Evolutionary conservation across 2,113 vertebrate species (phyloP).

Genomic region (Orientallactaga bullata): DNA sequence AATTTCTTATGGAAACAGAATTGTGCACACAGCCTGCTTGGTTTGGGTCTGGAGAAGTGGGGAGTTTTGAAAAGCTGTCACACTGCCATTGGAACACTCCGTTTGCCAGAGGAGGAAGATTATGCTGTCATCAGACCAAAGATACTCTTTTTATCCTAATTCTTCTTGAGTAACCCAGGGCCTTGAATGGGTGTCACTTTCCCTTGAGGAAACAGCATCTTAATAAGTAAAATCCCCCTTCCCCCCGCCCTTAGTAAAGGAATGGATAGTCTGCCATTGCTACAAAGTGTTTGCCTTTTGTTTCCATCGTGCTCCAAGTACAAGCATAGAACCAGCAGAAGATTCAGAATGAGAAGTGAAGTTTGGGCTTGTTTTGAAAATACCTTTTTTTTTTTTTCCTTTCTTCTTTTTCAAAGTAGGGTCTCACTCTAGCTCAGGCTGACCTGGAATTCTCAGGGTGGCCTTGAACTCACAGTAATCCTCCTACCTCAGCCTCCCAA

Average conservation of each 20-base stretch:
- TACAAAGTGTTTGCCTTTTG: not conserved
- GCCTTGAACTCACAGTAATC: no score
- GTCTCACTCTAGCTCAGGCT: no score
- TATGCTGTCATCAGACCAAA: not conserved
- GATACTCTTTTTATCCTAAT: not conserved
- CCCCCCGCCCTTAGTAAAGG: not conserved
- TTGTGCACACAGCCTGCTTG: not conserved
- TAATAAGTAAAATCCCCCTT: not conserved
- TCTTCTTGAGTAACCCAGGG: not conserved
- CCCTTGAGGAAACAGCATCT: not conserved
- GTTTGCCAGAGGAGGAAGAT: not conserved
- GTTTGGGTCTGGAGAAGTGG: not conserved
- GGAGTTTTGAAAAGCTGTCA: not conserved
- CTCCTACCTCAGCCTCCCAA: no score
- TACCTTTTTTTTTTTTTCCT: no score
- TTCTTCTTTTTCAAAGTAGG: no score
- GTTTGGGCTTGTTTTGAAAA: constrained; percentile 48
- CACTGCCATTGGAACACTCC: fast-evolving
- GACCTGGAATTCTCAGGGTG: no score
- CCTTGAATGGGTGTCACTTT: not conserved
- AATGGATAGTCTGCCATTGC: not conserved
- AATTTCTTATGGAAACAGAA: not conserved
- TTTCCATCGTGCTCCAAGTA: not conserved
- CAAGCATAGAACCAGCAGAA: not conserved
- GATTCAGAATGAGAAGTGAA: not conserved